Evolutionary conservation across 2,888 invertebrate species (phyloP), one percentile per base, ranked within the genome.

Genomic region (Drosophila nigritarsus): DNA sequence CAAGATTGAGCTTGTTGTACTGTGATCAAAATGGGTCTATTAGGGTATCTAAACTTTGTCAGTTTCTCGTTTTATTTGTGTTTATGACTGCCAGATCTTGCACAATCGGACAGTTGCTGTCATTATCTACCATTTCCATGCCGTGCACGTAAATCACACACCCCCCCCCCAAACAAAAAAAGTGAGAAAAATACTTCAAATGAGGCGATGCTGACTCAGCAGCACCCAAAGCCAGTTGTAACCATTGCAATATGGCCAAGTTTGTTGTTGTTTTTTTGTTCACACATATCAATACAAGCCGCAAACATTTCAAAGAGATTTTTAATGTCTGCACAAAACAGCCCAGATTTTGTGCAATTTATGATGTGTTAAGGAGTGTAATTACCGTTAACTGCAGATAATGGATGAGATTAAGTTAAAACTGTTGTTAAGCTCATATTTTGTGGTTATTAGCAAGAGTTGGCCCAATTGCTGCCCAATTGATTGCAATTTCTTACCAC

Each of bases 61-160:
- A 34, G 20, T 1, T 55, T 18, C 2, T 15, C 3, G 54, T 9
- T 64, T 34, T 11, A 15, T 63, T 50, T 45, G 18, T 15, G 45
- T 27, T 34, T 65, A 42, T 40, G 51, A 38, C 56, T 50, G 54
- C 29, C 60, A 66, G 56, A 73, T 83, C 81, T 87, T 83, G 69
- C 73, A 73, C 68, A 83, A 83, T 78, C 72, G 54, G 45, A 60
- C 65, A 66, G 60, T 70, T 66, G 64, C 50, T 58, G 65, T 69
- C 76, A 83, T 87, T 83, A 83, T 83, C 82, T 82, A 40, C 60
- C 51, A 76, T 69, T 84, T 78, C 74, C 71, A 78, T 67, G 72
- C 81, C 78, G 40, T 38, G 71, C 84, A 82, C 78, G 81, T 78
- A 73, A 67, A 49, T 71, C 50, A 58, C 32, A 20, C n/a, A n/a